Conservation (phyloP, 1,140 invertebrate genomes). For the Brachystomella parvula region DNA sequence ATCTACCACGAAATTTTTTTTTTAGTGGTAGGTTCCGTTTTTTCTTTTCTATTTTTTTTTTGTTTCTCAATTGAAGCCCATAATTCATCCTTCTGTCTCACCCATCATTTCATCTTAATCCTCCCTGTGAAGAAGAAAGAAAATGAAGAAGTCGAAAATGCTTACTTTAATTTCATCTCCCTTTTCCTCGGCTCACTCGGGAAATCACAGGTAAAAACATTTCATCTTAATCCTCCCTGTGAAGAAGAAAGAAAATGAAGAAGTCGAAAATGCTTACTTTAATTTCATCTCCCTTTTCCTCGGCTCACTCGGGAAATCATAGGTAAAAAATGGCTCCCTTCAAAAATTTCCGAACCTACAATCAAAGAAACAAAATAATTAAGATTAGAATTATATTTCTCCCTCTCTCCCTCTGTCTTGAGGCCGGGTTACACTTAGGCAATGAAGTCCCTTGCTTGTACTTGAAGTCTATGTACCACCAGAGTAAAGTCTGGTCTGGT, state of each 20-base stretch:
- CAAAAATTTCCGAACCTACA: background rate
- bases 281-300: no score
- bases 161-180: no score
- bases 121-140: no score
- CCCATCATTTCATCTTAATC: background rate
- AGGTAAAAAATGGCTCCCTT: background rate
- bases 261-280: background rate
- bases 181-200: background rate
- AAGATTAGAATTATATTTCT: background rate
- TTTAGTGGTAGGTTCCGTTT: background rate
- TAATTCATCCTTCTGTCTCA: background rate
- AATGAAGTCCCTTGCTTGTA: no score
- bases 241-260: background rate
- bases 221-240: no score
- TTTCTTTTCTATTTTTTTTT: background rate
- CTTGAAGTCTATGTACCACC: no score
- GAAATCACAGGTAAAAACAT: no score
- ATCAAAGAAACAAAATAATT: background rate
- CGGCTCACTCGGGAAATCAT: background rate
- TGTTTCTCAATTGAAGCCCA: background rate
- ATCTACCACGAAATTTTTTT: background rate
- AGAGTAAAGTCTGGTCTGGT: no score
- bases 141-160: background rate
- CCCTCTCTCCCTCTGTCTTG: no score
- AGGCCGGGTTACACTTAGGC: no score